These are phyloP conservation scores for Linnaemya vulpina DNA, from an alignment of 2,888 invertebrate genomes.

Conservation along the genomic window DNA sequence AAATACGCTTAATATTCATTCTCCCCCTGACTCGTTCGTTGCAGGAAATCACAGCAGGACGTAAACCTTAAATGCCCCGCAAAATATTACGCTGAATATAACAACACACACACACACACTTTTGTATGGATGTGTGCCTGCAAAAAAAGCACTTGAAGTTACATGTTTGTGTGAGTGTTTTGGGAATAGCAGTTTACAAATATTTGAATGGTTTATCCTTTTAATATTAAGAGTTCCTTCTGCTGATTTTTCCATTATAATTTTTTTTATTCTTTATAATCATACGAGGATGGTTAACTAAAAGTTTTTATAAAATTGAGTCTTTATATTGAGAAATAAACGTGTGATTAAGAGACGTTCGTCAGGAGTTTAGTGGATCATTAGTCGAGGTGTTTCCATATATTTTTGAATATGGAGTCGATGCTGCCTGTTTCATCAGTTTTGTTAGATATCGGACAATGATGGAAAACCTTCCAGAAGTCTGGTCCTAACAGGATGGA, in stretches of 20 bases:
- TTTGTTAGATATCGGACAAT: too few relatives aligned
- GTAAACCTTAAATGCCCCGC: constrained; percentile 82
- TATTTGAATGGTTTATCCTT: constrained; percentile 70
- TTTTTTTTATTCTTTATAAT: constrained; percentile 74
- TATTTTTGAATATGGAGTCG: too few relatives aligned
- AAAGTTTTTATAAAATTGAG: background rate
- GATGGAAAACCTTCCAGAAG: too few relatives aligned
- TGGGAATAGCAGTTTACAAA: constrained; percentile 60
- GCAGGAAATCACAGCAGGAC: constrained; percentile 77
- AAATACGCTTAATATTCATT: constrained; percentile 73
- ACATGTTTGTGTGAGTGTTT: background rate
- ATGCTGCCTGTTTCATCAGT: too few relatives aligned
- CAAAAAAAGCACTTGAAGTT: background rate
- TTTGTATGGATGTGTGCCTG: background rate
- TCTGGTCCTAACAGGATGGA: too few relatives aligned
- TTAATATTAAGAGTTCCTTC: constrained; percentile 73
- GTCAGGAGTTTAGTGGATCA: too few relatives aligned
- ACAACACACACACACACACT: background rate
- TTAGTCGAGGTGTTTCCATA: too few relatives aligned
- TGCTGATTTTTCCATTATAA: constrained; percentile 82
- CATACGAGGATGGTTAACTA: constrained; percentile 17
- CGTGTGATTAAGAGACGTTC: too few relatives aligned
- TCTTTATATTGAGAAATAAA: too few relatives aligned
- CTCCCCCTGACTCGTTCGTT: background rate
- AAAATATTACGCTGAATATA: constrained; percentile 74